Conservation (phyloP, 2,888 invertebrate genomes). For the Lobophora halterata region DNA sequence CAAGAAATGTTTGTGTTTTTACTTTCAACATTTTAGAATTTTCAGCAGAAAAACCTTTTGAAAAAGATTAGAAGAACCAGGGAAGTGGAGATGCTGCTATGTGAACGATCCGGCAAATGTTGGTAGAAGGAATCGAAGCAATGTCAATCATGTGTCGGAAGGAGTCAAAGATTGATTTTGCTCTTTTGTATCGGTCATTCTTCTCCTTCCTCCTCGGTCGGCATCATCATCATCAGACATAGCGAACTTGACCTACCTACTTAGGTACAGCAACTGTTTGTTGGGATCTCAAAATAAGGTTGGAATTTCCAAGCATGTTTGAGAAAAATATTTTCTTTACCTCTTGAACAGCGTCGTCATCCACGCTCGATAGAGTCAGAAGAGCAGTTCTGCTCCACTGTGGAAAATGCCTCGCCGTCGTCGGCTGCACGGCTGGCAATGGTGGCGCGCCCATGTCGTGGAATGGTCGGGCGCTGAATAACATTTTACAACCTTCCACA, state of each 20-base stretch:
- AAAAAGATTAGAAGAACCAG: too few species aligned
- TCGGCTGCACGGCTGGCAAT: slow-evolving; percentile 37
- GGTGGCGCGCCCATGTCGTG: slow-evolving; percentile 53
- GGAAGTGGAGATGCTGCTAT: too few species aligned
- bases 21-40: too few species aligned
- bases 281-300: too few species aligned
- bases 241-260: not conserved
- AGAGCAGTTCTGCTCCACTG: slow-evolving; percentile 66
- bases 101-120: too few species aligned
- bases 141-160: slow-evolving; percentile 9
- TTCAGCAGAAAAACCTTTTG: too few species aligned
- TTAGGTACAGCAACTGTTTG: too few species aligned
- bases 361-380: slow-evolving; percentile 47
- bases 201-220: slow-evolving; percentile 6
- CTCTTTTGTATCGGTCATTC: slow-evolving; percentile 13
- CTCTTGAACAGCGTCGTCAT: slow-evolving; percentile 41
- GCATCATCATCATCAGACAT: not conserved
- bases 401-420: slow-evolving; percentile 45
- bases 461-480: slow-evolving; percentile 44
- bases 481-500: slow-evolving; percentile 37
- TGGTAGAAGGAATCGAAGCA: not conserved
- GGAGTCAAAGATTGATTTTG: slow-evolving; percentile 8
- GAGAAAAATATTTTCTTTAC: slow-evolving; percentile 33
- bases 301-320: too few species aligned
- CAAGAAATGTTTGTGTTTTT: too few species aligned